Evolutionary conservation across 2,113 vertebrate species (phyloP).

Genomic region (Plecotus auritus): DNA sequence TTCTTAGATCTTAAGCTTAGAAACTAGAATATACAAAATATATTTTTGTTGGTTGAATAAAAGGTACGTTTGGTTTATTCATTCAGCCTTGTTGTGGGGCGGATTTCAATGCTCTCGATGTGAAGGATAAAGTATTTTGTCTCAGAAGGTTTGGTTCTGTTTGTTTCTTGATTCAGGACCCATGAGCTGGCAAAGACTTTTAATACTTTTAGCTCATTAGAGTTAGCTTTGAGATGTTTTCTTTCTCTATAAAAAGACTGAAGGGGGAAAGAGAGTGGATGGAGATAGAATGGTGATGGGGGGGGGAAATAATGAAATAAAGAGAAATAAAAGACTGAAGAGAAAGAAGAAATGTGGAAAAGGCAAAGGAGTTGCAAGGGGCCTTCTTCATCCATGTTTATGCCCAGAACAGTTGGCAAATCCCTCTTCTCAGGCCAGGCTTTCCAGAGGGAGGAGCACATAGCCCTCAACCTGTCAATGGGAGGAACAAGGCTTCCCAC

Average conservation of each 20-base stretch:
- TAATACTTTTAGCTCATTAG: neutral
- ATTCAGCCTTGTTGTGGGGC: neutral
- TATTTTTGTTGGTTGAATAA: neutral
- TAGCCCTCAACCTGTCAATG: fast-evolving
- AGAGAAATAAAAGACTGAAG: neutral
- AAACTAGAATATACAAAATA: neutral
- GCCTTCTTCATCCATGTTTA: neutral
- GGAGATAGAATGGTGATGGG: neutral
- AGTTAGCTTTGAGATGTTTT: neutral
- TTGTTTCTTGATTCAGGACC: neutral
- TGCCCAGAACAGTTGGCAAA: neutral
- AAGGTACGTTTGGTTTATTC: neutral
- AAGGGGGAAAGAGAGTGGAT: neutral
- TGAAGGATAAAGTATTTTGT: neutral
- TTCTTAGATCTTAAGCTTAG: neutral
- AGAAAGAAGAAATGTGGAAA: neutral
- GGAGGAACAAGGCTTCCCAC: neutral
- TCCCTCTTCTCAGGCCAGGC: neutral
- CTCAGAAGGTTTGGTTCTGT: neutral
- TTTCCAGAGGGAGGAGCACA: neutral
- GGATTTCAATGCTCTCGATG: neutral
- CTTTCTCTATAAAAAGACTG: neutral
- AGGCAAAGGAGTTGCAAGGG: neutral
- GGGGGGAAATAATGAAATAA: neutral
- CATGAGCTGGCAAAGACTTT: neutral